These are phyloP conservation scores for Syncerus caffer DNA, from an alignment of 2,797 vertebrate genomes.

Conservation along the genomic window DNA sequence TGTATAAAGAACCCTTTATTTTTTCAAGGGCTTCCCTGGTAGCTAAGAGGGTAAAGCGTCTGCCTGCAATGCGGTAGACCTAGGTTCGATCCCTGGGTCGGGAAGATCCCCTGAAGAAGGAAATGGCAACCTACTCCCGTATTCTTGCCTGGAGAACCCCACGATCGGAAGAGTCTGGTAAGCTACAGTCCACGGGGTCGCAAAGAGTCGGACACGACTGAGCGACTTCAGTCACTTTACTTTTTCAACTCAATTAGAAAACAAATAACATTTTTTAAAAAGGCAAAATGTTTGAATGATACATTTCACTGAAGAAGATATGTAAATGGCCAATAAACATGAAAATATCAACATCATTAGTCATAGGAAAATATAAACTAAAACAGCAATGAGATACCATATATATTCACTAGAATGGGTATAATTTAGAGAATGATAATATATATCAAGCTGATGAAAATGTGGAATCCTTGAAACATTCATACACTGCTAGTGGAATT, in stretches of 20 bases:
- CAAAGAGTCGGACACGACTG: no score
- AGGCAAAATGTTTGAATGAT: not conserved
- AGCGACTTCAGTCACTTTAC: not conserved
- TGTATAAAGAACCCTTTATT: not conserved
- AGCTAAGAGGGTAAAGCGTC: no score
- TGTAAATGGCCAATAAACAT: not conserved
- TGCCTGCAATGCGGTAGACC: no score
- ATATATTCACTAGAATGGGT: not conserved
- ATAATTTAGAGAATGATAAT: not conserved
- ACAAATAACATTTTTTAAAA: not conserved
- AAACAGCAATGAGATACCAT: not conserved
- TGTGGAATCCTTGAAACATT: not conserved
- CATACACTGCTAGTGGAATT: no score
- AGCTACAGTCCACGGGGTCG: fast-evolving
- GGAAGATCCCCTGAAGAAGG: no score
- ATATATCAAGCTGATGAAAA: not conserved
- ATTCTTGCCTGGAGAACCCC: no score
- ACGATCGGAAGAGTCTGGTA: no score
- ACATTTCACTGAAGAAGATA: not conserved
- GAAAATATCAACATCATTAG: not conserved
- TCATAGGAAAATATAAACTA: not conserved
- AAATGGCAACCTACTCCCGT: no score
- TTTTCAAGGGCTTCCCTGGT: not conserved
- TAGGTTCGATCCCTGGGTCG: no score
- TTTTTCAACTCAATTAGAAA: not conserved